These are phyloP conservation scores for Bombyx mandarina DNA, from an alignment of 1,140 invertebrate genomes.

Conservation along the genomic window DNA sequence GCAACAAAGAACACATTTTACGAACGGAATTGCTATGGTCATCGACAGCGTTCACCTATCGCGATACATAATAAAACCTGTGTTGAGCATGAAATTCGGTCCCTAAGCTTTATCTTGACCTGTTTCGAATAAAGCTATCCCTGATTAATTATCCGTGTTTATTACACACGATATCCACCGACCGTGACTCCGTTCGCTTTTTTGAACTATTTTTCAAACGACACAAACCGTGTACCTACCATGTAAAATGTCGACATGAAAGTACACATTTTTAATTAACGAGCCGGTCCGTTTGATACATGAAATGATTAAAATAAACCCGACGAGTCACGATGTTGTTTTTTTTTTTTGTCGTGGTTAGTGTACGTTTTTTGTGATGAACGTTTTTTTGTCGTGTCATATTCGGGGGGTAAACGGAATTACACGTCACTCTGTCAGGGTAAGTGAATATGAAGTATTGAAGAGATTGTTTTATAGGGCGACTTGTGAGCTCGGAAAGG, in stretches of 20 bases:
- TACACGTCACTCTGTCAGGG: too few relatives aligned
- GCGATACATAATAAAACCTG: background rate
- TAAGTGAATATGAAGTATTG: too few relatives aligned
- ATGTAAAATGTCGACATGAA: constrained; percentile 6
- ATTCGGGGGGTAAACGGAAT: too few relatives aligned
- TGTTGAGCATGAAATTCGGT: constrained; percentile 3
- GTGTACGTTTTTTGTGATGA: background rate
- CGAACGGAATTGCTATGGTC: too few relatives aligned
- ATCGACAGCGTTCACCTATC: too few relatives aligned
- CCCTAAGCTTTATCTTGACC: constrained; percentile 3
- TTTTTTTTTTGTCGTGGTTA: constrained; percentile 1
- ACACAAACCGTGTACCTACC: constrained; percentile 8
- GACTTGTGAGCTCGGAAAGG: too few relatives aligned
- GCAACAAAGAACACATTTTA: too few relatives aligned
- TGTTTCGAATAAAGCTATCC: constrained; percentile 9
- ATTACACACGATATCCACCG: constrained; percentile 12
- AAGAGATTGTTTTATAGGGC: too few relatives aligned
- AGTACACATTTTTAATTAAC: constrained; percentile 10
- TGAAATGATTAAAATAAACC: constrained; percentile 8
- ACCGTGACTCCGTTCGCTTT: constrained; percentile 14
- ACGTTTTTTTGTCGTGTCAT: constrained; percentile 2
- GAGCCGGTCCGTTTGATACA: constrained; percentile 8
- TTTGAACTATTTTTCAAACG: constrained; percentile 18
- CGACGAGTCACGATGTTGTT: constrained; percentile 4
- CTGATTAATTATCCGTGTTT: constrained; percentile 27